These are phyloP conservation scores for Pammene aurita DNA, from an alignment of 2,888 invertebrate species.

Conservation along the genomic window DNA sequence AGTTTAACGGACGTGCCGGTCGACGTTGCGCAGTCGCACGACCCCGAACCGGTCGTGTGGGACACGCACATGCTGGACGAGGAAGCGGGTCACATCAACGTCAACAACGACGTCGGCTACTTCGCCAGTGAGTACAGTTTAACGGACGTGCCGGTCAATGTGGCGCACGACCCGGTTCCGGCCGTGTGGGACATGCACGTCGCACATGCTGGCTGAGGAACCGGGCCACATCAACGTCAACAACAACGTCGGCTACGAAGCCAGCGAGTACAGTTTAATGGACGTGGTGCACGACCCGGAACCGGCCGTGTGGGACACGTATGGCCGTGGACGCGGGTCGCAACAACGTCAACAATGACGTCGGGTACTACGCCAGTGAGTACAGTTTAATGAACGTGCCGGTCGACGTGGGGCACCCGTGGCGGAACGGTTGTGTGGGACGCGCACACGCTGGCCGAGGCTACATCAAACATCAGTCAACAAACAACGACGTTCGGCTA, in stretches of 20 bases:
- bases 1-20: not conserved
- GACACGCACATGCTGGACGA: too few species aligned
- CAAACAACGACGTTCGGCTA: too few species aligned
- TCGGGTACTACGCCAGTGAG: slow-evolving; percentile 3
- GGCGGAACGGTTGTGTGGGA: not conserved
- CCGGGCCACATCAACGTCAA: slow-evolving; percentile 96
- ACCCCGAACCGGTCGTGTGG: too few species aligned
- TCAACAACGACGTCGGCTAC: slow-evolving; percentile 96
- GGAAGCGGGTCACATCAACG: slow-evolving; percentile 92
- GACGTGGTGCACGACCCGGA: not conserved
- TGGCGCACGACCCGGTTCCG: too few species aligned
- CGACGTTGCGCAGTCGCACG: too few species aligned
- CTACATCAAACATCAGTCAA: too few species aligned
- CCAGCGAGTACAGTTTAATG: slow-evolving; percentile 84
- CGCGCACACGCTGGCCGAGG: slow-evolving; percentile 81
- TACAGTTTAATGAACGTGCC: not conserved
- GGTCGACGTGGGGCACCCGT: not conserved
- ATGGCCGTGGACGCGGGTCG: not conserved
- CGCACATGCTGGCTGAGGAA: slow-evolving; percentile 23
- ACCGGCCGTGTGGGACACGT: not conserved
- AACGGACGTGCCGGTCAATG: too few species aligned
- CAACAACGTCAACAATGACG: not conserved
- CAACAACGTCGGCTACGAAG: slow-evolving; percentile 96
- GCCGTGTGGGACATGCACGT: too few species aligned
- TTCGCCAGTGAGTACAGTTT: slow-evolving; percentile 88